Evolutionary conservation across 2,113 vertebrate species (phyloP).

Genomic region (Calyptommatus sinebrachiatus): DNA sequence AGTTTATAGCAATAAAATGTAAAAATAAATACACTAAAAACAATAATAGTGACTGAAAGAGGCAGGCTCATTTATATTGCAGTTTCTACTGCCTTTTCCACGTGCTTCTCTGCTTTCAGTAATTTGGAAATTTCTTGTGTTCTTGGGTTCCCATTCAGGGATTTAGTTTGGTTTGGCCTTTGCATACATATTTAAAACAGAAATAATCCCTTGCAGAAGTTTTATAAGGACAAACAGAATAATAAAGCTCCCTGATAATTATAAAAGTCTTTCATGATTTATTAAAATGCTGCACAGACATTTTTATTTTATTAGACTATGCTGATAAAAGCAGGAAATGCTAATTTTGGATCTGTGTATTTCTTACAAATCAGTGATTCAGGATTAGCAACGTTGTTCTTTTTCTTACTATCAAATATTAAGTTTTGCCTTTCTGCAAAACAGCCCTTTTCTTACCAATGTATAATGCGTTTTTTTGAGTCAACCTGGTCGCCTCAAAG

Average conservation of each 20-base stretch:
- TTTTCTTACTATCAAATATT: conserved; percentile 18
- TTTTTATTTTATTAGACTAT: not conserved
- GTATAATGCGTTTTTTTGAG: conserved; percentile 25
- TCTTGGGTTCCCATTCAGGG: no score
- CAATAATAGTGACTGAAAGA: no score
- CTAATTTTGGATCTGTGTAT: conserved; percentile 34
- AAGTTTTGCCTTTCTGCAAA: conserved; percentile 27
- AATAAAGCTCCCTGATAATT: not conserved
- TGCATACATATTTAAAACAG: not conserved
- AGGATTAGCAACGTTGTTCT: conserved; percentile 17
- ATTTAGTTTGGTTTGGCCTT: no score
- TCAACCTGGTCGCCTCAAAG: conserved; percentile 15
- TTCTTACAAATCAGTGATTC: conserved; percentile 39
- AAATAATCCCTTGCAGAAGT: not conserved
- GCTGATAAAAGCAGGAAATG: conserved; percentile 15
- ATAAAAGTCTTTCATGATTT: not conserved
- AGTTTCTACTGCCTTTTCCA: no score
- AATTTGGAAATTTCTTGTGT: no score
- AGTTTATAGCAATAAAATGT: no score
- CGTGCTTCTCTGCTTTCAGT: no score
- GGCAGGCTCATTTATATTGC: no score
- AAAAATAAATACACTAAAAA: no score
- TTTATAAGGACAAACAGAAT: not conserved
- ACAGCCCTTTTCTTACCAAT: conserved; percentile 25
- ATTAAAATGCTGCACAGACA: not conserved